phyloP scores from a whole-genome alignment of 2,113 vertebrate genomes.

The Sceloporus undulatus region DNA sequence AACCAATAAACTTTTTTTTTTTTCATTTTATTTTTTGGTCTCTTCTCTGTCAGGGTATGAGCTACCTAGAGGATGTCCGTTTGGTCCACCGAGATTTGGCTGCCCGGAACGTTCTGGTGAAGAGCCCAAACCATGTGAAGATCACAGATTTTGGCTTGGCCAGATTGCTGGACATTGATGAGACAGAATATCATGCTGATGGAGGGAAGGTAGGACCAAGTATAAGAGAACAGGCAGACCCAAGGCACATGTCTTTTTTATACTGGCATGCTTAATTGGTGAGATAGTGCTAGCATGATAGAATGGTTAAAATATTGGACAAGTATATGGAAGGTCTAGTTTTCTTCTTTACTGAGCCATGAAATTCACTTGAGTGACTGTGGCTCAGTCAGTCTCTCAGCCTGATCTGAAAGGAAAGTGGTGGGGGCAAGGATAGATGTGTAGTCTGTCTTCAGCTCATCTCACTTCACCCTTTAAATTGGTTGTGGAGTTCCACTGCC shows the following conservation, averaged over 20 bases:
- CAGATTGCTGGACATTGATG: constrained; percentile 92
- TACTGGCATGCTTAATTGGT: background rate
- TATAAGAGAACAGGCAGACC: background rate
- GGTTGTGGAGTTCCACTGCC: too few relatives aligned
- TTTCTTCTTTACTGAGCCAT: too few relatives aligned
- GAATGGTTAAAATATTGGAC: background rate
- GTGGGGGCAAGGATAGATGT: too few relatives aligned
- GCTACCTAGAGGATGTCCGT: constrained; percentile 93
- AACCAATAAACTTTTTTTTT: background rate
- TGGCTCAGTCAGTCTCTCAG: too few relatives aligned
- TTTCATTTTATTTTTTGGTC: background rate
- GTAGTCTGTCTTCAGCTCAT: too few relatives aligned
- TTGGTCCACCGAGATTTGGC: constrained; percentile 96
- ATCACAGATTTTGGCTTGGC: constrained; percentile 97
- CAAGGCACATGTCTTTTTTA: background rate
- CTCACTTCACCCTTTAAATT: too few relatives aligned
- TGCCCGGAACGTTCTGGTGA: constrained; percentile 94
- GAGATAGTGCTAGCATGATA: too few relatives aligned
- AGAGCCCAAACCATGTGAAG: constrained; percentile 96
- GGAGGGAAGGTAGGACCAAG: constrained; percentile 88
- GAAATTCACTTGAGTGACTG: too few relatives aligned
- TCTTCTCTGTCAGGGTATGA: constrained; percentile 87
- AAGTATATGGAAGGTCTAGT: too few relatives aligned
- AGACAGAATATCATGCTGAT: constrained; percentile 96
- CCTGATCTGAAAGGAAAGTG: too few relatives aligned